Evolutionary conservation across 2,113 vertebrate species (phyloP), one percentile per base, ranked within the genome.

Genomic region (Onychostruthus taczanowskii): DNA sequence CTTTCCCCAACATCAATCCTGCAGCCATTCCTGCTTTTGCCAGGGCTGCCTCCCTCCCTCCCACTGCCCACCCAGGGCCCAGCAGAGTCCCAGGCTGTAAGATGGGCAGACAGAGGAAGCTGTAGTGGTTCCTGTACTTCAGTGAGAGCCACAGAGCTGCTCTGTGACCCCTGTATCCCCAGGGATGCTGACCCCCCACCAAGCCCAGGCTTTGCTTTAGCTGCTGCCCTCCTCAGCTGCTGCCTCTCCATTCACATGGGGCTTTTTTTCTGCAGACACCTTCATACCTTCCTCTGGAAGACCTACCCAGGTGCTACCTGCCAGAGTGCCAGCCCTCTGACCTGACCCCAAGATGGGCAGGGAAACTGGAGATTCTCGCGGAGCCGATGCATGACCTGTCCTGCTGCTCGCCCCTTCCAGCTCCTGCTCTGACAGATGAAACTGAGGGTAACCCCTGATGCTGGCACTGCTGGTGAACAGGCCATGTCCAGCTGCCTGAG

Each of bases 201-300:
- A n/a, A 52, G 41, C 56, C 59, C 59, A 13, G 41, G 21, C 52
- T 56, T 43, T 59, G 58, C 50, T 47, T 47, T 43, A 61, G 14
- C 43, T 47, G 6, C 11, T 23, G 12, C 43, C 37, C 53, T 76
- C 46, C 16, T 7, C 26, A 2, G 17, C 3, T 3, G 0, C 64
- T 62, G 24, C 35, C 30, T 43, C 26, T 82, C 33, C 23, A 6
- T 16, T 86, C 61, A 63, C 59, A 13, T 0, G 1, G 23, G 30
- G 14, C 37, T 80, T 96, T 31, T 88, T 88, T 87, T 87, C 67
- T 68, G 61, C 96, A 98, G 98, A 96, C 95, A 84, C 27, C 44
- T 58, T 59, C 79, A 1, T 37, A 21, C 49, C 35, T 70, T 62
- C 66, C 83, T 6, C 1, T 8, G n/a, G 26, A 72, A 75, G 68